phyloP scores from a whole-genome alignment of 2,888 invertebrate species.

The Tachina fera region DNA sequence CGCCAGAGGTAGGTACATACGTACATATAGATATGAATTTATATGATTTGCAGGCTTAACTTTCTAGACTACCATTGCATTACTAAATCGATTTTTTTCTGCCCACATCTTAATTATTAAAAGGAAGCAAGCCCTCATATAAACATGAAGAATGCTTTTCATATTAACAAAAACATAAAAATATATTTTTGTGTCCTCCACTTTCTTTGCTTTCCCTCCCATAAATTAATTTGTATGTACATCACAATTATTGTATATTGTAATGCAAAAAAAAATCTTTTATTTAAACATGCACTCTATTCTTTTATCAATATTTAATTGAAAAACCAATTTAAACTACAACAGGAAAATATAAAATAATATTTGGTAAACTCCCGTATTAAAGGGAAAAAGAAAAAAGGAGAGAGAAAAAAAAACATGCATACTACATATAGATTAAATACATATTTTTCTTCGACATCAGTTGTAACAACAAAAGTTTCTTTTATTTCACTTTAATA shows the following conservation, averaged over 20 bases:
- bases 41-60: background rate
- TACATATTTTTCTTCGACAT: slow-evolving; percentile 39
- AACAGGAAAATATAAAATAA: slow-evolving; percentile 40
- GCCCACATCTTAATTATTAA: background rate
- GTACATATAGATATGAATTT: background rate
- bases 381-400: background rate
- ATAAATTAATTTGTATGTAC: background rate
- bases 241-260: slow-evolving; percentile 16
- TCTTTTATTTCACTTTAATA: slow-evolving; percentile 65
- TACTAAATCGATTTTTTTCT: slow-evolving; percentile 5
- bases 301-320: slow-evolving; percentile 43
- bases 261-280: background rate
- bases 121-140: background rate
- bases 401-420: slow-evolving; percentile 6
- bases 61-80: background rate
- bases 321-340: slow-evolving; percentile 47
- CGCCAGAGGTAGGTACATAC: too few species aligned
- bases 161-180: background rate
- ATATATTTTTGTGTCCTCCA: background rate
- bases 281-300: slow-evolving; percentile 31
- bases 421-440: slow-evolving; percentile 29
- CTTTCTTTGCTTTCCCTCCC: background rate
- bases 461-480: slow-evolving; percentile 21
- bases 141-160: background rate
- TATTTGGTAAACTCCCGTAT: background rate